Evolutionary conservation across 2,888 invertebrate genomes (phyloP).

Genomic region (Cantharis nigra): DNA sequence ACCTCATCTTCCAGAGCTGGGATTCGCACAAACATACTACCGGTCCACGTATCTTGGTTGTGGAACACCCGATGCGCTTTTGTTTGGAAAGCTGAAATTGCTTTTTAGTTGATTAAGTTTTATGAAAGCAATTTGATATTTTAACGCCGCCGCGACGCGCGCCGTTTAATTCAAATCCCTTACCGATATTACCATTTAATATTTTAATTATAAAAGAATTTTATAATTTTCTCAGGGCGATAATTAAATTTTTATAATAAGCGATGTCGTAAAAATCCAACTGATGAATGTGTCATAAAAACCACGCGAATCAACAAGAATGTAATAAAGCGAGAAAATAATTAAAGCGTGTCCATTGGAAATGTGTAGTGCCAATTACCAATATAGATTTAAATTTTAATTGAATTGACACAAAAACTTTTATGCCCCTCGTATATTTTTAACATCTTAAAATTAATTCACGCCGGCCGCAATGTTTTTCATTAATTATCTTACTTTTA

Average conservation of each 20-base stretch:
- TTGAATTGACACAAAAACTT: neutral
- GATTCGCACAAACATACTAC: neutral
- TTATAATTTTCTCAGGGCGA: neutral
- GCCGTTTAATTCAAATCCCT: neutral
- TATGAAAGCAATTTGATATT: neutral
- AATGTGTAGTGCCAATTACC: neutral
- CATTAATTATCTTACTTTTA: neutral
- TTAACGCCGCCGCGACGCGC: neutral
- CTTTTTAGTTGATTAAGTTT: neutral
- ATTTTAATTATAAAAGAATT: neutral
- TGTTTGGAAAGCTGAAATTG: neutral
- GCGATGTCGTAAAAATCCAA: neutral
- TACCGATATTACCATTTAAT: neutral
- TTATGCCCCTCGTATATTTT: neutral
- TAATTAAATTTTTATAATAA: neutral
- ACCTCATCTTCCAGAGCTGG: neutral
- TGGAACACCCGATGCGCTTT: neutral
- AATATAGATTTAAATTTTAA: neutral
- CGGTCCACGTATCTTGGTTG: neutral
- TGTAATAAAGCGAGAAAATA: conserved; percentile 1
- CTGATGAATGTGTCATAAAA: neutral
- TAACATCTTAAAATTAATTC: neutral
- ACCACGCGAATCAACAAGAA: neutral
- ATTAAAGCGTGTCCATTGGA: neutral
- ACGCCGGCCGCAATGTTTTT: neutral